Conservation (phyloP, 2,888 invertebrate species). For the Aleiodes leptofemur region DNA sequence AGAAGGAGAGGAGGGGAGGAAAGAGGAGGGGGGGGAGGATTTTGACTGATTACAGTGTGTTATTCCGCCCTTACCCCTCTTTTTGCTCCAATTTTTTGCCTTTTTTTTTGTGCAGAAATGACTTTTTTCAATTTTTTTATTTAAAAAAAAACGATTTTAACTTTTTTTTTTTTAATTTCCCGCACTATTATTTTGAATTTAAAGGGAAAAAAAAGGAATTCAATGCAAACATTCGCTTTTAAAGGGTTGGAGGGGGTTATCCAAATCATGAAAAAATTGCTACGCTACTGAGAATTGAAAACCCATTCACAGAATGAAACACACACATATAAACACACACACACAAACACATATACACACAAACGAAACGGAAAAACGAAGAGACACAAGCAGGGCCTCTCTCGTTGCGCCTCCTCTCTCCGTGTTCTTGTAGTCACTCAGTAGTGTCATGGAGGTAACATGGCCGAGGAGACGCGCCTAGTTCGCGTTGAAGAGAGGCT, state of each 20-base stretch:
- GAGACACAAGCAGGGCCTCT: conserved; percentile 47
- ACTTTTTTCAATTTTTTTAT: too few relatives aligned
- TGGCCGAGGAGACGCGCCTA: conserved; percentile 93
- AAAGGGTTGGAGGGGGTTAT: neutral
- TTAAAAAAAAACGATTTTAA: too few relatives aligned
- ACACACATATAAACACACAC: too few relatives aligned
- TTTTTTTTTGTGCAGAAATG: neutral
- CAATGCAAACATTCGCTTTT: too few relatives aligned
- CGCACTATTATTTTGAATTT: too few relatives aligned
- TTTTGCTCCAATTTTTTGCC: neutral
- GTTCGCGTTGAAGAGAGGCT: conserved; percentile 95
- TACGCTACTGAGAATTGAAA: conserved; percentile 63
- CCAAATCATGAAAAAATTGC: neutral
- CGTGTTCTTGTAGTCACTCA: conserved; percentile 69
- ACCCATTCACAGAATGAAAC: conserved; percentile 70
- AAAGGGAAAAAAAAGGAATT: too few relatives aligned
- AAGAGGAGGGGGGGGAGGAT: neutral
- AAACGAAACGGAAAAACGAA: conserved; percentile 48
- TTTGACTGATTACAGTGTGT: neutral
- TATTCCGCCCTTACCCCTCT: neutral
- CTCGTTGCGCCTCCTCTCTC: conserved; percentile 36
- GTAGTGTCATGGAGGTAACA: conserved; percentile 88
- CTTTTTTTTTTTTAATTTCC: too few relatives aligned
- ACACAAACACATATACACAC: too few relatives aligned
- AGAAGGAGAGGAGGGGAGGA: neutral